Base-by-base conservation (phyloP, 2,797 vertebrate genomes). In the Semaprochilodus insignis region DNA sequence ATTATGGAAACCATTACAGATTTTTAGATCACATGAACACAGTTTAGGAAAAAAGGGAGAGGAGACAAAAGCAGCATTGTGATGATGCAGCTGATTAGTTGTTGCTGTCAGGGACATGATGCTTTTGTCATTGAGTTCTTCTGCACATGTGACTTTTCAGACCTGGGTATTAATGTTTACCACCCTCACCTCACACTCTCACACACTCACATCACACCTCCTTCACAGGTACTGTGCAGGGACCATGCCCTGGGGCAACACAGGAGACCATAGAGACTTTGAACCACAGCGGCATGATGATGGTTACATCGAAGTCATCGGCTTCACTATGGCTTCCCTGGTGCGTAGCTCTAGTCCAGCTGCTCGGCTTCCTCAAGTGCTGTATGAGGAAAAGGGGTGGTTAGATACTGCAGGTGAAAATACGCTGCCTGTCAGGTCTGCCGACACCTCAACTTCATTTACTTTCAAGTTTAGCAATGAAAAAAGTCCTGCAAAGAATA, bases 211-310 rank as follows among this genome's bases (percentile, higher is more conserved):
- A 72, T 44, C n/a, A 25, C 65, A 34, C 31, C 72, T 59, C 36
- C 67, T 19, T 34, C 54, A 11, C 70, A 99, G 98, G 94, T 99
- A 99, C 92, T 99, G 98, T 95, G 98, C 98, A 71, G 98, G 98
- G 93, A 99, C 98, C 85, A 98, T 98, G 97, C 98, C 98, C n/a
- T 99, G 98, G 98, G 98, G 98, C 40, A 99, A 99, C 91, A 97
- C 98, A 0, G 96, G 97, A 0, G 98, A 99, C 86, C 98, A 99
- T 89, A 94, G 97, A 74, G 98, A 99, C 90, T 99, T 99, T 78
- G 98, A 99, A 81, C 97, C 98, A n/a, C 98, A 99, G 91, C 95
- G 98, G 0, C 98, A 99, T 0, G 98, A 99, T 27, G 98, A 99
- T 57, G 98, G 98, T 89, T 99, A 97, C 90, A 99, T 99, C 19